Base-by-base conservation (phyloP, 1,140 invertebrate genomes). In the Pogonomyrmex californicus region DNA sequence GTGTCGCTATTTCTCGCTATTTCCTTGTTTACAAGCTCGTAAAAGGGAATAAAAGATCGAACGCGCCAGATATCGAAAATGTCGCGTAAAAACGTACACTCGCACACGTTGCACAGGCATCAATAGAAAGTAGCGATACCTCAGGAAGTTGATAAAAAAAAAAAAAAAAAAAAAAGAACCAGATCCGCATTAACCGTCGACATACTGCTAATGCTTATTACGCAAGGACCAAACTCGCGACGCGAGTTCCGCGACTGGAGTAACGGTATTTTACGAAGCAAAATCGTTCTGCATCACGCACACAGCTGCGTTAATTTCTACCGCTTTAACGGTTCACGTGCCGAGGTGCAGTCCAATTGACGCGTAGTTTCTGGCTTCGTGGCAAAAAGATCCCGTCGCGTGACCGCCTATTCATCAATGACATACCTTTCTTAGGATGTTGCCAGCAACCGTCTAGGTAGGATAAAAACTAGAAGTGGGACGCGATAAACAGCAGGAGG, bases 261-360 rank as follows among this genome's bases (percentile, higher is more conserved):
- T 88, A 91, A 91, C 91, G 87, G 88, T 91, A 88, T 75, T 54
- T 38, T n/a, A 7, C 54, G n/a, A 49, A 58, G 68, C 23, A 60
- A 73, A 88, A 78, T 90, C 86, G 49, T 86, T 66, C 78, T 78
- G 75, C 73, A 87, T 86, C 83, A 62, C 44, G 65, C 63, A 36
- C 66, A 47, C 73, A 47, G 65, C 78, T 56, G 66, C 68, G 86
- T 79, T 85, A 89, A 89, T 89, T 36, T 30, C 65, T 47, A 23
- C 71, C 56, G 62, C 83, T 86, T 73, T 90, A 91, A 90, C 81
- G 88, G 88, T 87, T 87, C 86, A 60, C 79, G 75, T 87, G 82
- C 51, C 70, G 86, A 87, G 85, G 81, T 79, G 70, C 68, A 54
- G 71, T 85, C 75, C 68, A 71, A 36, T 76, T 73, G 68, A 83